phyloP scores from a whole-genome alignment of 2,888 invertebrate genomes.

The Heteromyza rotundicornis region DNA sequence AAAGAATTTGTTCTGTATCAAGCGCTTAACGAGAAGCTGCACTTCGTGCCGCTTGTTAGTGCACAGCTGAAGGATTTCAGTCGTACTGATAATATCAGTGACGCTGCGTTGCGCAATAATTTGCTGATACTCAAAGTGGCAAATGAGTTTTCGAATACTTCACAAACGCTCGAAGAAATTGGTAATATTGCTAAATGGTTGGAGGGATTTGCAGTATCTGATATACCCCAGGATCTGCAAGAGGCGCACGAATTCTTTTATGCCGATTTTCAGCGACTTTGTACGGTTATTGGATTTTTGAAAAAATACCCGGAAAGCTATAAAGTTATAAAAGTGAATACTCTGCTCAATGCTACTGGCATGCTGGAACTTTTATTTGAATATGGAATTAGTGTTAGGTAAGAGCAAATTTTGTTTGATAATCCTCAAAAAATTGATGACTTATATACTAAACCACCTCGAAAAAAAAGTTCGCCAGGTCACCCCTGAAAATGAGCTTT shows the following conservation, averaged over 20 bases:
- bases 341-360: constrained; percentile 41
- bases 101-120: constrained; percentile 47
- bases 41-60: constrained; percentile 48
- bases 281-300: constrained; percentile 44
- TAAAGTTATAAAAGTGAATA: constrained; percentile 41
- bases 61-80: constrained; percentile 42
- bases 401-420: constrained; percentile 22
- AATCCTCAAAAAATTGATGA: too few species aligned
- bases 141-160: constrained; percentile 46
- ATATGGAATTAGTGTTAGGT: constrained; percentile 35
- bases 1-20: constrained; percentile 46
- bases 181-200: constrained; percentile 45
- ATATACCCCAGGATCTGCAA: constrained; percentile 37
- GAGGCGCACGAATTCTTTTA: constrained; percentile 53
- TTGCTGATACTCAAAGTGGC: constrained; percentile 53
- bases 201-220: constrained; percentile 37
- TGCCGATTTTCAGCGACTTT: constrained; percentile 52
- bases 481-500: too few species aligned
- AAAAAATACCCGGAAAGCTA: constrained; percentile 34
- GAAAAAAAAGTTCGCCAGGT: too few species aligned
- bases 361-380: constrained; percentile 45
- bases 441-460: too few species aligned
- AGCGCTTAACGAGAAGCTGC: constrained; percentile 39
- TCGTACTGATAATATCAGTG: constrained; percentile 37
- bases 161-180: constrained; percentile 44